phyloP scores from a whole-genome alignment of 2,113 vertebrate genomes.

The Axis porcinus region DNA sequence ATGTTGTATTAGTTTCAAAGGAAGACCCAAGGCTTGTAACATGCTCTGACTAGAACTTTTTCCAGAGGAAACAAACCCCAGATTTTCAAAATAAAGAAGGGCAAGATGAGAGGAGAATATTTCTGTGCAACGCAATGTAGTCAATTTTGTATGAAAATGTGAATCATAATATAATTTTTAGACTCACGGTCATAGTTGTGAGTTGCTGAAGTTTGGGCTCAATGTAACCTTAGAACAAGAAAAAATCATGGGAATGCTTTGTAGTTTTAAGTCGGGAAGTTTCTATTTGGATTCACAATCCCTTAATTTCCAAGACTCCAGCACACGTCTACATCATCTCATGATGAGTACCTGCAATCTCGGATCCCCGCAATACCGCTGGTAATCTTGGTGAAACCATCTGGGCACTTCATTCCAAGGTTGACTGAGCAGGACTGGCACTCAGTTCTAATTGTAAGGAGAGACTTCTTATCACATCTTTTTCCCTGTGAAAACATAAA shows the following conservation, averaged over 20 bases:
- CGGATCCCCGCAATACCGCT: slow-evolving; percentile 57
- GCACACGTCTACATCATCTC: not conserved
- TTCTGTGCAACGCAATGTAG: not conserved
- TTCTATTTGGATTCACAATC: not conserved
- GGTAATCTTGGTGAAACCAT: slow-evolving; percentile 78
- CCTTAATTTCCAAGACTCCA: not conserved
- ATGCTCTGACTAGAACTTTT: not conserved
- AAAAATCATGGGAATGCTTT: not conserved
- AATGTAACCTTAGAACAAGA: not conserved
- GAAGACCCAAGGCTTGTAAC: not conserved
- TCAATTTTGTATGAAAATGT: not conserved
- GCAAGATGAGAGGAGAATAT: not conserved
- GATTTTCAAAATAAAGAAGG: slow-evolving; percentile 17
- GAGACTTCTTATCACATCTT: slow-evolving; percentile 77
- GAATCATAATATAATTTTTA: not conserved
- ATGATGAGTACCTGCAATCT: slow-evolving; percentile 81
- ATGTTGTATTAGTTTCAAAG: not conserved
- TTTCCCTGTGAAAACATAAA: slow-evolving; percentile 63
- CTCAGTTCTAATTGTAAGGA: slow-evolving; percentile 75
- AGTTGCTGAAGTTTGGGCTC: not conserved
- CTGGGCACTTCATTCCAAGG: slow-evolving; percentile 67
- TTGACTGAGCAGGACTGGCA: slow-evolving; percentile 78
- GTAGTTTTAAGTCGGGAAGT: not conserved
- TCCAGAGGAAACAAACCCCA: not conserved
- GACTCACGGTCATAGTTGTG: not conserved